These are phyloP conservation scores for Coracias cyanogaster DNA, from an alignment of 2,797 vertebrate genomes.

Conservation along the genomic window DNA sequence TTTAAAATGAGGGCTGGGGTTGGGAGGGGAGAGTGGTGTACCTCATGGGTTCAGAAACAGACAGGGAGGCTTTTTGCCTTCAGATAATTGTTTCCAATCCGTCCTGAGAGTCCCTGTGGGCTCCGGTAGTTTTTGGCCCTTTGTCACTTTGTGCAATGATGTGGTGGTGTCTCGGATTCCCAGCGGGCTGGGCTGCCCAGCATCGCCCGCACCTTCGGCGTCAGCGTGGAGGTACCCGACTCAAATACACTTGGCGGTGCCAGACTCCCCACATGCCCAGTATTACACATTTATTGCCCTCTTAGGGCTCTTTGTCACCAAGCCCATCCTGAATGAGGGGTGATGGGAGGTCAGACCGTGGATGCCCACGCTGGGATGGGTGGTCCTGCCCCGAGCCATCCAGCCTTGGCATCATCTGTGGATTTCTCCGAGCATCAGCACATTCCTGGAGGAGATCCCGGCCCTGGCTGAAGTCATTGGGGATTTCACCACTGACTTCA, in stretches of 20 bases:
- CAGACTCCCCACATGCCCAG: accelerated
- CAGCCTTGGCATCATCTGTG: not conserved
- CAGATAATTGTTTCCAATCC: not conserved
- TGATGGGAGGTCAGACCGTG: accelerated
- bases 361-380: accelerated
- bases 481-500: not conserved
- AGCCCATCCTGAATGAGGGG: accelerated
- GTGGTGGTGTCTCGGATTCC: accelerated
- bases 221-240: accelerated
- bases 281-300: accelerated
- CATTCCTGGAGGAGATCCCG: not conserved
- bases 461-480: not conserved
- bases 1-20: not conserved
- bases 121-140: not conserved
- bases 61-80: not conserved
- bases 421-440: not conserved
- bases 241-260: accelerated
- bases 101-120: accelerated
- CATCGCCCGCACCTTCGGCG: accelerated
- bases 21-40: not conserved
- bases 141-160: accelerated
- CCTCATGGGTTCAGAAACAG: not conserved
- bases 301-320: accelerated
- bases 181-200: not conserved
- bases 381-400: not conserved